phyloP scores from a whole-genome alignment of 2,888 invertebrate genomes.

The Sarcophaga variegata region DNA sequence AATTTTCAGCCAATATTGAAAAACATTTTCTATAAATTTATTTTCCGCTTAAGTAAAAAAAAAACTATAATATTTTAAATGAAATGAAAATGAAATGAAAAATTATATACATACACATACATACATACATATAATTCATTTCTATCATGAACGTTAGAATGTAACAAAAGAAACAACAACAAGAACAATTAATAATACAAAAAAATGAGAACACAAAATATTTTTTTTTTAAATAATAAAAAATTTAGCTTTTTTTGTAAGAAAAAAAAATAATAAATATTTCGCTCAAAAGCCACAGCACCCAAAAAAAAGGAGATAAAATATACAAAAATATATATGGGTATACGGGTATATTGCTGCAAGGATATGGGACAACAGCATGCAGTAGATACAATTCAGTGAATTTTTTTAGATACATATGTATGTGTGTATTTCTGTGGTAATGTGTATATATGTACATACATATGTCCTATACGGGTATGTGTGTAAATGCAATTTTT shows the following conservation, averaged over 20 bases:
- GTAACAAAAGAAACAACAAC: neutral
- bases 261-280: neutral
- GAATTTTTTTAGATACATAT: neutral
- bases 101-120: neutral
- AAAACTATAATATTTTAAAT: no score
- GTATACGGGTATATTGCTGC: no score
- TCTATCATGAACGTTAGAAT: neutral
- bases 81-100: neutral
- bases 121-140: neutral
- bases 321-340: no score
- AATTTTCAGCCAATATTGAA: neutral
- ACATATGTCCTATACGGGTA: neutral
- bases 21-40: neutral
- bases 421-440: neutral
- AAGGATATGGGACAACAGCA: conserved; percentile 54
- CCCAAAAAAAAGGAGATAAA: neutral
- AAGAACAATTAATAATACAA: neutral
- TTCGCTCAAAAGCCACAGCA: conserved; percentile 19
- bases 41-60: neutral
- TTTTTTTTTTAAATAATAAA: neutral
- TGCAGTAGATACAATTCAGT: conserved; percentile 36
- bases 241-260: neutral
- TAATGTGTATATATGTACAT: neutral
- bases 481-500: neutral
- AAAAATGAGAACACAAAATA: neutral